phyloP scores from a whole-genome alignment of 2,888 invertebrate species.

The Boloria selene region DNA sequence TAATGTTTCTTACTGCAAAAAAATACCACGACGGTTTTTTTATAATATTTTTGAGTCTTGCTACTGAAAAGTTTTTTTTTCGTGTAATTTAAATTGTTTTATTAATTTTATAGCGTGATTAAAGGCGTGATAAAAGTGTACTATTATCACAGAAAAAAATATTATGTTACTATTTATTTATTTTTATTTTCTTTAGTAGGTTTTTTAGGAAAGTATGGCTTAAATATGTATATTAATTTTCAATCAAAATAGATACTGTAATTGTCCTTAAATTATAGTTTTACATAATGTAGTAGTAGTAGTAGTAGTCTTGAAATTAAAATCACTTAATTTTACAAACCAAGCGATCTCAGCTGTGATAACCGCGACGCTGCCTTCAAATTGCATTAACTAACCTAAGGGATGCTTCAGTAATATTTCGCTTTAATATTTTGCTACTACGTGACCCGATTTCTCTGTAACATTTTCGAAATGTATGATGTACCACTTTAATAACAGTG shows the following conservation, averaged over 20 bases:
- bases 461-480: slow-evolving; percentile 16
- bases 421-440: slow-evolving; percentile 29
- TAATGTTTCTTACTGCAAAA: slow-evolving; percentile 8
- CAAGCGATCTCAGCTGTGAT: slow-evolving; percentile 32
- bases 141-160: too few species aligned
- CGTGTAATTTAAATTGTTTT: too few species aligned
- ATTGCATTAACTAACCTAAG: slow-evolving; percentile 32
- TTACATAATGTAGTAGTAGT: too few species aligned
- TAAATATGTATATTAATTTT: too few species aligned
- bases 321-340: slow-evolving; percentile 30
- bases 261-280: too few species aligned
- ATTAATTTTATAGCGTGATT: too few species aligned
- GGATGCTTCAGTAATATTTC: slow-evolving; percentile 34
- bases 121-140: too few species aligned
- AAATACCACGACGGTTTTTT: neutral
- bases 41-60: neutral
- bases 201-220: too few species aligned
- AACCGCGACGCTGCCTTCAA: slow-evolving; percentile 32
- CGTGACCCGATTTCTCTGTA: slow-evolving; percentile 33
- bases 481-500: slow-evolving; percentile 6
- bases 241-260: too few species aligned
- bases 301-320: slow-evolving; percentile 20
- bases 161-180: too few species aligned
- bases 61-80: too few species aligned
- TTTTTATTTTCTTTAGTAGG: neutral